Conservation (phyloP, 64 coral and sea anemone species). For the Anthopleura sola region DNA sequence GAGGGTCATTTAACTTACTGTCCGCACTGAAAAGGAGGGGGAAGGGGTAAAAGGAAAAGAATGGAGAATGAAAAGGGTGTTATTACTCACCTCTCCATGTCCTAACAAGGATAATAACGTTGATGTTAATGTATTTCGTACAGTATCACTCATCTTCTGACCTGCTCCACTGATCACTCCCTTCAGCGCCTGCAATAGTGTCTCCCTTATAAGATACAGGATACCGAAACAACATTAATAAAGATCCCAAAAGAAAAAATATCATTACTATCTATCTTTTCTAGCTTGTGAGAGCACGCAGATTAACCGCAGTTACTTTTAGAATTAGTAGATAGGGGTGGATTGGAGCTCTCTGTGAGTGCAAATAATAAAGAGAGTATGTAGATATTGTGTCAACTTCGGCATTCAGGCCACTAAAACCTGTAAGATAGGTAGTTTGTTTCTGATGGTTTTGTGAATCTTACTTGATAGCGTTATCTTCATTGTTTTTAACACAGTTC, state of each 20-base stretch:
- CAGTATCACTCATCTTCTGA: constrained; percentile 86
- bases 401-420: no score
- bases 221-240: background rate
- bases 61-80: background rate
- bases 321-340: no score
- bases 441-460: no score
- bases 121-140: constrained; percentile 67
- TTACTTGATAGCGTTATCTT: constrained; percentile 92
- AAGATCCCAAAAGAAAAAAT: no score
- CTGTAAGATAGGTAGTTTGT: no score
- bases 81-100: constrained; percentile 76
- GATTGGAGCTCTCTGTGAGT: no score
- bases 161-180: constrained; percentile 82
- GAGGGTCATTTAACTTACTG: constrained; percentile 34
- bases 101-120: constrained; percentile 71
- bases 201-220: constrained; percentile 59
- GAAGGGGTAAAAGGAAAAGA: constrained; percentile 31
- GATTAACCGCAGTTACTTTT: background rate
- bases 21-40: constrained; percentile 9
- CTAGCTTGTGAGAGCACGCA: background rate
- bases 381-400: no score
- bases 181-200: constrained; percentile 78
- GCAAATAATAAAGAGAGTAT: no score
- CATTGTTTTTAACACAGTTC: constrained; percentile 95
- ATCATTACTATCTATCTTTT: background rate